These are phyloP conservation scores for Ctenomys sociabilis DNA, from an alignment of 2,113 vertebrate species.

Conservation along the genomic window DNA sequence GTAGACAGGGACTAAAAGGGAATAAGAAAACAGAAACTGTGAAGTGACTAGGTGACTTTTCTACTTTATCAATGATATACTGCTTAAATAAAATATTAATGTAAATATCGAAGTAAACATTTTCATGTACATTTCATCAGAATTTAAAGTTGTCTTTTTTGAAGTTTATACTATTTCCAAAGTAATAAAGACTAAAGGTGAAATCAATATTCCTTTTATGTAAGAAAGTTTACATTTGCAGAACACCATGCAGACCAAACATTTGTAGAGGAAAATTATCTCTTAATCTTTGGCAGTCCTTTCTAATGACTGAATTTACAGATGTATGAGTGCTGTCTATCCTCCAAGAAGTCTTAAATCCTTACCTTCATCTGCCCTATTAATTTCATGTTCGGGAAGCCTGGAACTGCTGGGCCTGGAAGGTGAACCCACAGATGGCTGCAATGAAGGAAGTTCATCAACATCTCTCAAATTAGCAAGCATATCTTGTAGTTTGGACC, in stretches of 20 bases:
- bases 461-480: constrained; percentile 97
- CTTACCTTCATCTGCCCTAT: constrained; percentile 94
- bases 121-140: not conserved
- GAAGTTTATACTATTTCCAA: not conserved
- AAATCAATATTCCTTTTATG: not conserved
- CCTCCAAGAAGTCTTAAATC: constrained; percentile 8
- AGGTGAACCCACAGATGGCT: constrained; percentile 93
- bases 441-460: constrained; percentile 95
- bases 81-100: constrained; percentile 42
- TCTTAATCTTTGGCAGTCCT: not conserved
- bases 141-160: constrained; percentile 36
- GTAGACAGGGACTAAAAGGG: not conserved
- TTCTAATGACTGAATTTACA: constrained; percentile 15
- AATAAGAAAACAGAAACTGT: constrained; percentile 30
- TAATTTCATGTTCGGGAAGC: constrained; percentile 94
- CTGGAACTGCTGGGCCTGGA: constrained; percentile 92
- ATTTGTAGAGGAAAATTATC: not conserved
- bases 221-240: not conserved
- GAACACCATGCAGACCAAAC: not conserved
- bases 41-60: not conserved
- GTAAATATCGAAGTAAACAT: constrained; percentile 44
- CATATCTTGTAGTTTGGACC: constrained; percentile 99
- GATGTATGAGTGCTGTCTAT: not conserved
- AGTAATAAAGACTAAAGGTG: not conserved
- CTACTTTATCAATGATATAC: not conserved